Conservation (phyloP, 2,797 vertebrate species). For the Leuciscus waleckii region DNA sequence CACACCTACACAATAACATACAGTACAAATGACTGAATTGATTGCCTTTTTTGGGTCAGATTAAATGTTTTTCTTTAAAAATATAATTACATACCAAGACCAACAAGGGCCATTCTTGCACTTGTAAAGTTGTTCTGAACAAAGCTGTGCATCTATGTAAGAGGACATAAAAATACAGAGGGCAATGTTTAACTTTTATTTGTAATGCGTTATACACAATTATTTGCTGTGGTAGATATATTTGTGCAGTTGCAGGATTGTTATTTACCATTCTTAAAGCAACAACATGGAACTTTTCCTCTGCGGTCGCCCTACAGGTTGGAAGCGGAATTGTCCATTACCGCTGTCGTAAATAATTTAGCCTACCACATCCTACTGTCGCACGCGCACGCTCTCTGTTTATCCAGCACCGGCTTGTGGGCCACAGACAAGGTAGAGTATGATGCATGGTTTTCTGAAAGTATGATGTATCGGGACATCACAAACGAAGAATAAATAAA, state of each 20-base stretch:
- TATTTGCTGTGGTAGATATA: not conserved
- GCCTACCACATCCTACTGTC: too few species aligned
- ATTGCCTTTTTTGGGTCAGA: not conserved
- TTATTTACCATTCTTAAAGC: not conserved
- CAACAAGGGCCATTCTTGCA: constrained; percentile 92
- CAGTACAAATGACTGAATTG: not conserved
- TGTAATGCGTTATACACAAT: not conserved
- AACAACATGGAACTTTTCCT: too few species aligned
- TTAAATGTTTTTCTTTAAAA: not conserved
- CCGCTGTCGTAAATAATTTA: too few species aligned
- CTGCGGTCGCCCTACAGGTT: too few species aligned
- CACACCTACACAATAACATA: constrained; percentile 79
- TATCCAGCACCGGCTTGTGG: too few species aligned
- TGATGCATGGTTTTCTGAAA: too few species aligned
- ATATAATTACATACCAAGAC: constrained; percentile 83
- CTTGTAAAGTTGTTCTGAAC: constrained; percentile 97
- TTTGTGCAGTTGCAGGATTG: not conserved
- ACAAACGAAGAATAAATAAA: too few species aligned
- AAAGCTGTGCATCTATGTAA: constrained; percentile 87
- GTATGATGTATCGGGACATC: too few species aligned
- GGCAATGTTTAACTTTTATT: not conserved
- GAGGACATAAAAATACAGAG: constrained; percentile 49
- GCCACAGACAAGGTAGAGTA: too few species aligned
- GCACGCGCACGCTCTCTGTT: too few species aligned
- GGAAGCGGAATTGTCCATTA: too few species aligned